Base-by-base conservation (phyloP, 1,140 invertebrate genomes). In the Holotrichia oblita region DNA sequence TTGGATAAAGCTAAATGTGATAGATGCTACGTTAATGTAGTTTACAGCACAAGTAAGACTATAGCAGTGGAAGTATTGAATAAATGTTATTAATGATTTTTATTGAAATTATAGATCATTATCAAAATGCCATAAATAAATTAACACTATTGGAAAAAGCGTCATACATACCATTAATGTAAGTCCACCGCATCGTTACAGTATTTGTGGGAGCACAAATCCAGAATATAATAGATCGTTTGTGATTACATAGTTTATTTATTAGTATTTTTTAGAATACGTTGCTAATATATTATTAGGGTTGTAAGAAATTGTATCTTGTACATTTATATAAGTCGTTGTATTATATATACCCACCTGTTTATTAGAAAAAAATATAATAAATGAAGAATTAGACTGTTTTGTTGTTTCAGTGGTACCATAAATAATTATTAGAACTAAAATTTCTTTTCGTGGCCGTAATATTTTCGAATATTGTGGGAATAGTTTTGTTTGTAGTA, bases 41-140 rank as follows among this genome's bases (percentile, higher is more conserved):
- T 74, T 74, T 74, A 74, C 27, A 74, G 73, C 40, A 40, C 73
- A 12, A 74, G 73, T 74, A 74, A 74, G 41, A n/a, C 0, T 24
- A 40, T 20, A 20, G 6, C 0, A 40, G 20, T 40, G 8, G 17
- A 41, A 40, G 14, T n/a, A 24, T 74, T 9, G 40, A 2, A 74
- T 74, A 12, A 42, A 24, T 74, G 12, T n/a, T 74, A 7, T 41
- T 9, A 12, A 17, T 17, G 8, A 42, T 41, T n/a, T n/a, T n/a
- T 41, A 8, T 34, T 74, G 0, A 41, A 41, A 17, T 74, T 74
- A 4, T 20, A 74, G 73, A 34, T 74, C 73, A 74, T 27, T 74
- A 74, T n/a, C n/a, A 20, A 22, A 74, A 74, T 74, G 73, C 73
- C 34, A 40, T 74, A 41, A 74, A 40, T 17, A 74, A 74, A 42